These are phyloP conservation scores for Galerucella nymphaeae DNA, from an alignment of 2,888 invertebrate genomes.

Conservation along the genomic window DNA sequence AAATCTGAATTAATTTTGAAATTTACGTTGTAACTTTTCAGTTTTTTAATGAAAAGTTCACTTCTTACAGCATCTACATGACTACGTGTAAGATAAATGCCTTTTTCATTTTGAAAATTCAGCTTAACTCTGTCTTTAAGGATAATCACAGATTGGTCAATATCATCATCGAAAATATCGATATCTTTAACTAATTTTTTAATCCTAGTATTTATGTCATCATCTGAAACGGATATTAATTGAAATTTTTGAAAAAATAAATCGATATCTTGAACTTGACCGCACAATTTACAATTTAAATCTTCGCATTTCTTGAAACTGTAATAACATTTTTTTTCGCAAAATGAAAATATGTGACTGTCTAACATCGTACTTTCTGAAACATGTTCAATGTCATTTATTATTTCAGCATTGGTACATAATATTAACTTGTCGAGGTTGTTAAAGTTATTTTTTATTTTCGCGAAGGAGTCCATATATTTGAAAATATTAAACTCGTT, in stretches of 20 bases:
- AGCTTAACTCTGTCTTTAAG: neutral
- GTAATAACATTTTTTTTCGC: neutral
- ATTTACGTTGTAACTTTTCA: neutral
- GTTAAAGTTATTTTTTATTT: neutral
- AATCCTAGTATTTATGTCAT: neutral
- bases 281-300: neutral
- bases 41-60: neutral
- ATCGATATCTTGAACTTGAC: neutral
- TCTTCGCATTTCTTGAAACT: neutral
- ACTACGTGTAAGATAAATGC: neutral
- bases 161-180: neutral
- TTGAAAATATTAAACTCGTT: constrained; percentile 5
- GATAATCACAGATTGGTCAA: neutral
- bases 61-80: neutral
- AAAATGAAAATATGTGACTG: neutral
- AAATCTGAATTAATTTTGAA: neutral
- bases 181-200: neutral
- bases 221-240: neutral
- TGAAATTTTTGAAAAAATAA: neutral
- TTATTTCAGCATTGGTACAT: constrained; percentile 4
- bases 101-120: neutral
- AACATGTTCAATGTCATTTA: neutral
- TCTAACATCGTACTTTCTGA: neutral
- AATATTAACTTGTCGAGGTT: neutral
- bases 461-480: neutral